Conservation (phyloP, 1,140 invertebrate genomes). For the Drosophila yakuba region DNA sequence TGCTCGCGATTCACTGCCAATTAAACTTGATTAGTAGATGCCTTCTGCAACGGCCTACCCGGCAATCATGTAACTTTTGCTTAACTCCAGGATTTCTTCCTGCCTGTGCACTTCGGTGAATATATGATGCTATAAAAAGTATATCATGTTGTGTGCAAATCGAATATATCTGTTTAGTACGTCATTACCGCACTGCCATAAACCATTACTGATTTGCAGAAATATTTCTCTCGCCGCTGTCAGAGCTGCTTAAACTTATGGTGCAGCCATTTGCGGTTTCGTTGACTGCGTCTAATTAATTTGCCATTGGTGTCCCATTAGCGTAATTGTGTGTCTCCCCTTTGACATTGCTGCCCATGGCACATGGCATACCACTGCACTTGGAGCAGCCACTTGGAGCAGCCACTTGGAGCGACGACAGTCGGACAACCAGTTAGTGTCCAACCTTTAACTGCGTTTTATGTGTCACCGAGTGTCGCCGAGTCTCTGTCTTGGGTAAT, state of each 20-base stretch:
- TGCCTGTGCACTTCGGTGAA: background rate
- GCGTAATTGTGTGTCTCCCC: constrained; percentile 81
- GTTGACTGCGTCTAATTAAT: constrained; percentile 76
- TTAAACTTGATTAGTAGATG: constrained; percentile 24
- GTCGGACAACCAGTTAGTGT: constrained; percentile 35
- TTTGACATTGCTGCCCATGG: constrained; percentile 63
- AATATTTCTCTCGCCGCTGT: background rate
- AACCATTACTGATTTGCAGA: too few species aligned
- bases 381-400: background rate
- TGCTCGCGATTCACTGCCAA: constrained; percentile 11
- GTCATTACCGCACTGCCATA: too few species aligned
- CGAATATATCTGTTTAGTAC: too few species aligned
- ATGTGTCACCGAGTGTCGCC: constrained; percentile 64
- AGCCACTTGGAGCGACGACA: constrained; percentile 17
- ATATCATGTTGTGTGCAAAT: too few species aligned
- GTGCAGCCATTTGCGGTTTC: background rate
- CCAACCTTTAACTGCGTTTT: constrained; percentile 74
- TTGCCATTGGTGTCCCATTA: constrained; percentile 84
- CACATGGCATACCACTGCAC: too few species aligned
- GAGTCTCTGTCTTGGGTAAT: constrained; percentile 12
- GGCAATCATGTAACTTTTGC: constrained; percentile 3
- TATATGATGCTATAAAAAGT: background rate
- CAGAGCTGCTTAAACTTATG: background rate
- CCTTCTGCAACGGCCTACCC: background rate
- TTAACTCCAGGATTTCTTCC: background rate